Base-by-base conservation (phyloP, 2,888 invertebrate species). In the Epicampocera succincta region DNA sequence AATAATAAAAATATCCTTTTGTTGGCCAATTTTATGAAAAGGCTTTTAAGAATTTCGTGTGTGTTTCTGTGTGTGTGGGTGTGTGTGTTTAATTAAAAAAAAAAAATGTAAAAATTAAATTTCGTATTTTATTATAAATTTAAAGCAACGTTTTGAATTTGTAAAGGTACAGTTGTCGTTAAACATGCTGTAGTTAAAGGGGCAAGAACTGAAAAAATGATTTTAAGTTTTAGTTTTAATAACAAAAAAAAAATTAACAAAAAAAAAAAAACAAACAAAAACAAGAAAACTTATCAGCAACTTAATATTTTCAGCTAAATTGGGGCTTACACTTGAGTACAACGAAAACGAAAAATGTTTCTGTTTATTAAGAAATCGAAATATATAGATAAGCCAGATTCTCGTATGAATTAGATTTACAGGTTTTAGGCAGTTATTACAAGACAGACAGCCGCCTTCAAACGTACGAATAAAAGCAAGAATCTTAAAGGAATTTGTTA, bases 351-450 rank as follows among this genome's bases (percentile, higher is more conserved):
- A n/a, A 2, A 61, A 17, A 33, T 11, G n/a, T 17, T 13, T 15
- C 13, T 29, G 17, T 15, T 46, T 46, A 48, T 33, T 63, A 63
- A 13, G 33, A 61, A 46, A 63, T 33, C 29, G 17, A 19, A 19
- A 19, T 4, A 33, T 44, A 63, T 6, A 33, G 63, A 63, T 48
- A 38, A 63, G 48, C 12, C 33, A 19, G 17, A 48, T 40, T 40
- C 21, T 2, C 12, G 65, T 66, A 40, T 52, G n/a, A 50, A 50
- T 40, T 15, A 21, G 38, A 40, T 40, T 40, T 50, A 50, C 48
- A 65, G 29, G 61, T 63, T 63, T 46, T 4, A 48, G 33, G 29
- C 63, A 48, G 63, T 33, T 63, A 12, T 63, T 48, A 63, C 63
- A 48, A 33, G 63, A 63, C 46, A 63, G n/a, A n/a, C n/a, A n/a